Evolutionary conservation across 2,888 invertebrate genomes (phyloP).

Genomic region (Gerosis bhagava): DNA sequence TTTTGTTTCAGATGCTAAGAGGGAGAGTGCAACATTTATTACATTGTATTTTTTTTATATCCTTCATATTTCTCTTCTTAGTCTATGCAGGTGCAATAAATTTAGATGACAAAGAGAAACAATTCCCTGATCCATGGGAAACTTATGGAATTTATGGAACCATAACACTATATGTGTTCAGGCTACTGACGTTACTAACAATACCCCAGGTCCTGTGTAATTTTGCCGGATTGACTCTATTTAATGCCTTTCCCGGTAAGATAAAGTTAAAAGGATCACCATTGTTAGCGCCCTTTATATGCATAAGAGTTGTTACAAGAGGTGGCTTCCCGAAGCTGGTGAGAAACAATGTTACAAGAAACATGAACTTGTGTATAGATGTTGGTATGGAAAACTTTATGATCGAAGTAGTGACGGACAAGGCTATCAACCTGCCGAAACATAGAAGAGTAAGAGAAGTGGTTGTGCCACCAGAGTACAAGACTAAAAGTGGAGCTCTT

Average conservation of each 20-base stretch:
- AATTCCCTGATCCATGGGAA: conserved; percentile 89
- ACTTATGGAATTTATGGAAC: conserved; percentile 91
- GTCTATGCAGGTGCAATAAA: conserved; percentile 84
- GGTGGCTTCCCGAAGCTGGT: conserved; percentile 97
- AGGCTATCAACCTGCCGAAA: conserved; percentile 88
- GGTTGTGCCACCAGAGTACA: conserved; percentile 93
- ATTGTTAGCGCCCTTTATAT: conserved; percentile 95
- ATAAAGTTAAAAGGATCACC: conserved; percentile 95
- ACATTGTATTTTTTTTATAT: conserved; percentile 89
- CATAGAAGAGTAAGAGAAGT: conserved; percentile 93
- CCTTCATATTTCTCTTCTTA: conserved; percentile 90
- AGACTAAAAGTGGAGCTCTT: conserved; percentile 94
- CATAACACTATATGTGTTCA: conserved; percentile 88
- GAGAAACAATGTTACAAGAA: conserved; percentile 91
- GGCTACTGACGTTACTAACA: conserved; percentile 92
- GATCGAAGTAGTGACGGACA: conserved; percentile 97
- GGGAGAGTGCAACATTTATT: conserved; percentile 90
- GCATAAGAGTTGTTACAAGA: conserved; percentile 96
- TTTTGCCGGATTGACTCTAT: conserved; percentile 92
- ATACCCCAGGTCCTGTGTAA: conserved; percentile 95
- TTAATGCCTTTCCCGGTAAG: conserved; percentile 97
- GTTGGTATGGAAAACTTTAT: conserved; percentile 97
- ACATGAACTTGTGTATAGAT: conserved; percentile 93
- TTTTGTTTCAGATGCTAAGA: conserved; percentile 80
- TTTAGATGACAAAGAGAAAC: conserved; percentile 79